A percentile compares a stretch with the other conserved stretches of the same genome.
Evolutionary conservation across 2,888 invertebrate species (phyloP).

Genomic region (Prosapia bicincta): DNA sequence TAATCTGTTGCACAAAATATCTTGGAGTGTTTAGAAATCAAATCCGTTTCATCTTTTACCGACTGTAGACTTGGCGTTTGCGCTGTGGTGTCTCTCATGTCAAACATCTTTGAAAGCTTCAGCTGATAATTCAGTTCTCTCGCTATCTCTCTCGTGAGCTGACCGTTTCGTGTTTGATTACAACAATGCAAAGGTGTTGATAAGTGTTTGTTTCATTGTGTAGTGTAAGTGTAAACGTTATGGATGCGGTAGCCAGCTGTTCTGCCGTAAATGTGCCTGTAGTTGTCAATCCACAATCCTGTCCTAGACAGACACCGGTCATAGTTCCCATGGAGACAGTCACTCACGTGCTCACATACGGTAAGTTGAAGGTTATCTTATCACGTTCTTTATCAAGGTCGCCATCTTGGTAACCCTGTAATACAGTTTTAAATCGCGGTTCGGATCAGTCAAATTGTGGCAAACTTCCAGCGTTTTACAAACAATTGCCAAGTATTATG

Average conservation of each 20-base stretch:
- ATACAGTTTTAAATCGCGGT: neutral
- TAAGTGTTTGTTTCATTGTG: neutral
- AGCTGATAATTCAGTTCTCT: neutral
- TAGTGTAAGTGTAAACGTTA: neutral
- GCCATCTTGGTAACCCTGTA: neutral
- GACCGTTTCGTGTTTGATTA: neutral
- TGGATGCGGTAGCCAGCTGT: conserved; percentile 4
- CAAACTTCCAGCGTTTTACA: neutral
- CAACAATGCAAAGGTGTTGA: neutral
- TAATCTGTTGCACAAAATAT: too few species aligned
- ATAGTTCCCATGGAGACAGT: conserved; percentile 47
- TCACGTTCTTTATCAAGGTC: neutral
- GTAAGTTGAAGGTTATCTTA: conserved; percentile 45
- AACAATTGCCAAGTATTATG: conserved; percentile 2
- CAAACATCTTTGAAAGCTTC: neutral
- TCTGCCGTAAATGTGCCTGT: conserved; percentile 10
- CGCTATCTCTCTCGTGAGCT: neutral
- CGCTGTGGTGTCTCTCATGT: neutral
- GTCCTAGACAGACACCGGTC: conserved; percentile 25
- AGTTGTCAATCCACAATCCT: conserved; percentile 5
- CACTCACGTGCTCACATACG: conserved; percentile 56
- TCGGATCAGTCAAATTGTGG: neutral
- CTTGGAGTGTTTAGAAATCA: too few species aligned
- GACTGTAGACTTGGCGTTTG: neutral
- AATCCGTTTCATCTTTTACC: too few species aligned